Conservation (phyloP, 2,888 invertebrate genomes). For the Dolichopus griseipennis region DNA sequence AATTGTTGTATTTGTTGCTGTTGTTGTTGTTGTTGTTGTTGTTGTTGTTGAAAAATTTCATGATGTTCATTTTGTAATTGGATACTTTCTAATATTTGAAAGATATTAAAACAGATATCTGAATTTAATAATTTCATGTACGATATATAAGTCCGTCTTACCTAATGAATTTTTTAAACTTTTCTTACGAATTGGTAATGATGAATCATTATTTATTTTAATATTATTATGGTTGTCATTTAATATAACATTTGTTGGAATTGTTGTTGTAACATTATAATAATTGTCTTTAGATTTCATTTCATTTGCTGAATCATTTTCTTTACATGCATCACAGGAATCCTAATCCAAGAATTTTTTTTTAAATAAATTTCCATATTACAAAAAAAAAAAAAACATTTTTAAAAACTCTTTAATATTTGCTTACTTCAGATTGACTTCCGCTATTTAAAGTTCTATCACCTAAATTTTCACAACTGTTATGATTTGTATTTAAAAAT, state of each 20-base stretch:
- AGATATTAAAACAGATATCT: slow-evolving; percentile 47
- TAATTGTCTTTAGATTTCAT: slow-evolving; percentile 30
- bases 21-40: slow-evolving; percentile 13
- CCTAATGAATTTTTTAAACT: slow-evolving; percentile 15
- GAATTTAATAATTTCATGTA: slow-evolving; percentile 31
- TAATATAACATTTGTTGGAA: background rate
- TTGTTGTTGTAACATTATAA: slow-evolving; percentile 16
- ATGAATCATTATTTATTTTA: slow-evolving; percentile 15
- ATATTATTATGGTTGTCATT: too few relatives aligned
- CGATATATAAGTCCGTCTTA: too few relatives aligned
- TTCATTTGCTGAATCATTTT: slow-evolving; percentile 27
- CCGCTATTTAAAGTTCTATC: slow-evolving; percentile 24
- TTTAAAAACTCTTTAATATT: background rate
- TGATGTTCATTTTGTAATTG: slow-evolving; percentile 11
- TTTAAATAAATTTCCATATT: too few relatives aligned
- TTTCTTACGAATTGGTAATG: slow-evolving; percentile 17
- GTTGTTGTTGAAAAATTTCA: slow-evolving; percentile 12
- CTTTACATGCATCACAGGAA: slow-evolving; percentile 40
- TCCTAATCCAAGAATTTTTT: slow-evolving; percentile 28
- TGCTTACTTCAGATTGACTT: slow-evolving; percentile 35
- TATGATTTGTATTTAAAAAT: slow-evolving; percentile 54
- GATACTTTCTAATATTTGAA: slow-evolving; percentile 43
- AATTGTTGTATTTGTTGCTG: slow-evolving; percentile 21
- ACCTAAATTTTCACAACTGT: slow-evolving; percentile 31
- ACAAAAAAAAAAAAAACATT: background rate